Conservation (phyloP, 2,113 vertebrate species). For the Anguilla japonica region DNA sequence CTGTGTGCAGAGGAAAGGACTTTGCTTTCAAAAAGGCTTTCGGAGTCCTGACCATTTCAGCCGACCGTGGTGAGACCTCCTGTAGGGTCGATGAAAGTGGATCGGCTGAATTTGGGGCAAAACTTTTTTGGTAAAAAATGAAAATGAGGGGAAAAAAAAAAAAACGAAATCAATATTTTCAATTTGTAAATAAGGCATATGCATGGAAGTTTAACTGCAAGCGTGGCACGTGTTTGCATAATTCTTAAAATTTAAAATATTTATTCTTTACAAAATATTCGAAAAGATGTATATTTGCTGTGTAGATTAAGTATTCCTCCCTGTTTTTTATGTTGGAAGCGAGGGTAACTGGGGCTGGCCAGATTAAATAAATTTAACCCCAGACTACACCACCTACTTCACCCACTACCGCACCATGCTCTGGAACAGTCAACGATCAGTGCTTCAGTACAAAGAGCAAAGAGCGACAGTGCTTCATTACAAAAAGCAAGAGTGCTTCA, state of each 20-base stretch:
- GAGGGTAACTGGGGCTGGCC: conserved; percentile 54
- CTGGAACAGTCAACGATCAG: neutral
- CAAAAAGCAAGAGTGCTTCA: too few relatives aligned
- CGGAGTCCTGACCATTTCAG: conserved; percentile 84
- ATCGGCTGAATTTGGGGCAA: conserved; percentile 75
- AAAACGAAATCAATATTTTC: conserved; percentile 92
- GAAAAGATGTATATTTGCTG: conserved; percentile 83
- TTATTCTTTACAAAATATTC: conserved; percentile 97
- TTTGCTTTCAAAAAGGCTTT: conserved; percentile 82
- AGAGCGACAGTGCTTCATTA: too few relatives aligned
- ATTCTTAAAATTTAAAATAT: conserved; percentile 95
- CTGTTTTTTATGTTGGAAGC: conserved; percentile 34
- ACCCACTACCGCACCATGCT: neutral
- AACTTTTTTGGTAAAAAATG: conserved; percentile 51
- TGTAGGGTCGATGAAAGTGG: conserved; percentile 72
- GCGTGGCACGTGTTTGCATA: conserved; percentile 99
- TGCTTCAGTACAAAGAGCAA: neutral
- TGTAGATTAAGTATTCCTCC: conserved; percentile 73
- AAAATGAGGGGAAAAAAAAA: conserved; percentile 59
- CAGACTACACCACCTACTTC: conserved; percentile 33
- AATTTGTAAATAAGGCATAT: conserved; percentile 99
- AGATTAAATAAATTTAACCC: conserved; percentile 50
- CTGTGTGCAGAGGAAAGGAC: conserved; percentile 59
- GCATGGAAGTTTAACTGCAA: conserved; percentile 92
- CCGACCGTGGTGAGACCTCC: conserved; percentile 69